Evolutionary conservation across 2,113 vertebrate species (phyloP).

Genomic region (Shinisaurus crocodilurus): DNA sequence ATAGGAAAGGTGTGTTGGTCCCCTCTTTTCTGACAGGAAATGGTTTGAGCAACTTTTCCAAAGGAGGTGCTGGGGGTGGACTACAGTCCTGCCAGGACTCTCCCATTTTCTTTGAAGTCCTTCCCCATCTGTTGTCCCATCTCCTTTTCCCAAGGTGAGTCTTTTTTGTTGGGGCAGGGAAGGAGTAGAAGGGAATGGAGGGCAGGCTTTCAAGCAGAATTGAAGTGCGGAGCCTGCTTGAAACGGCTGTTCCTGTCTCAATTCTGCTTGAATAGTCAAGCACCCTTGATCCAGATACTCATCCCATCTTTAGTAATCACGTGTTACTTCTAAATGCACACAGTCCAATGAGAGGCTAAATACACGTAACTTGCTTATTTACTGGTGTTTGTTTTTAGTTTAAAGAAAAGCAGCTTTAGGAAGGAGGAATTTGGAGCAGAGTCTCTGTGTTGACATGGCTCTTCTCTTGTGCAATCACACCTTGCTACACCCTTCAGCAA

Average conservation of each 20-base stretch:
- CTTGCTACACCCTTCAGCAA: background rate
- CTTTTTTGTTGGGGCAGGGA: background rate
- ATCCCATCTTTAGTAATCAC: background rate
- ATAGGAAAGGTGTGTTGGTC: background rate
- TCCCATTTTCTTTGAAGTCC: background rate
- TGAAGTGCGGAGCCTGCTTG: background rate
- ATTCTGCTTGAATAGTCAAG: background rate
- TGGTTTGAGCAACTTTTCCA: background rate
- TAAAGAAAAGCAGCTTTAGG: background rate
- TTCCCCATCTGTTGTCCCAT: background rate
- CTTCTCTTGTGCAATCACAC: background rate
- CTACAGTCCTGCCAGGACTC: background rate
- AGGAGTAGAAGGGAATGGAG: background rate
- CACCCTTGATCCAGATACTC: background rate
- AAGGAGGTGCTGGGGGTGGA: background rate
- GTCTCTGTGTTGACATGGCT: background rate
- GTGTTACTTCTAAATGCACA: background rate
- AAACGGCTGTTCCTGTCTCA: background rate
- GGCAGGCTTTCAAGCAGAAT: background rate
- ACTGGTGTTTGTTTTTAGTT: background rate
- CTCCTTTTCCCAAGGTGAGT: background rate
- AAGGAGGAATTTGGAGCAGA: background rate
- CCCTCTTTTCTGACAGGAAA: background rate
- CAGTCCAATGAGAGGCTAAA: background rate
- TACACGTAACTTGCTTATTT: background rate